Base-by-base conservation (phyloP, 2,888 invertebrate genomes). In the Euspilapteryx auroguttella region DNA sequence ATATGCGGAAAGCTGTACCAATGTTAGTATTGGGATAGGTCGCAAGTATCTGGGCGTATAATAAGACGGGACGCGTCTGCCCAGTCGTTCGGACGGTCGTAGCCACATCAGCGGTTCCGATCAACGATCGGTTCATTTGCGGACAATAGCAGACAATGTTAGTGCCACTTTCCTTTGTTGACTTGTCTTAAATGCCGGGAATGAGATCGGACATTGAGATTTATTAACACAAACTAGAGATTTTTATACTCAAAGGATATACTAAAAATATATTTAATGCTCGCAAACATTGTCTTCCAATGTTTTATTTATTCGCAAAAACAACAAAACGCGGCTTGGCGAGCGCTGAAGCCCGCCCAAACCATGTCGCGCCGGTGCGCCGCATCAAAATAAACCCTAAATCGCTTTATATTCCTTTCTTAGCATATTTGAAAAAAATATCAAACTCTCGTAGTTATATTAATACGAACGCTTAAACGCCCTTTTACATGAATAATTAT, bases 401-500 rank as follows among this genome's bases (percentile, higher is more conserved):
- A 55, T 61, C 55, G 4, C 21, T 12, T 68, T 56, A 52, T 48
- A 44, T 51, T 50, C 52, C 50, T 47, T 42, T 48, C 51, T 51
- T 58, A 65, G n/a, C n/a, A n/a, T n/a, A n/a, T n/a, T n/a, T n/a
- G n/a, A n/a, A n/a, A n/a, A n/a, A n/a, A n/a, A n/a, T n/a, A n/a
- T n/a, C n/a, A n/a, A n/a, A n/a, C n/a, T n/a, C n/a, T n/a, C n/a
- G 13, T n/a, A 33, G 44, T 55, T 54, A 54, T 59, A 61, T 65
- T 73, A 71, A 69, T 66, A 64, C 63, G 55, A 53, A 46, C 55
- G 57, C 55, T 62, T 64, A 64, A 59, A 61, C 69, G 61, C 62
- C 71, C 65, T n/a, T n/a, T 55, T 61, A 73, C 71, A 65, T 71
- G 73, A 75, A 73, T 73, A 73, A 75, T 73, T 73, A 71, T 66